A percentile compares a stretch with the other conserved stretches of the same genome.
These are phyloP conservation scores for Tyrophagus putrescentiae DNA, from an alignment of 1,140 invertebrate genomes.

Conservation along the genomic window DNA sequence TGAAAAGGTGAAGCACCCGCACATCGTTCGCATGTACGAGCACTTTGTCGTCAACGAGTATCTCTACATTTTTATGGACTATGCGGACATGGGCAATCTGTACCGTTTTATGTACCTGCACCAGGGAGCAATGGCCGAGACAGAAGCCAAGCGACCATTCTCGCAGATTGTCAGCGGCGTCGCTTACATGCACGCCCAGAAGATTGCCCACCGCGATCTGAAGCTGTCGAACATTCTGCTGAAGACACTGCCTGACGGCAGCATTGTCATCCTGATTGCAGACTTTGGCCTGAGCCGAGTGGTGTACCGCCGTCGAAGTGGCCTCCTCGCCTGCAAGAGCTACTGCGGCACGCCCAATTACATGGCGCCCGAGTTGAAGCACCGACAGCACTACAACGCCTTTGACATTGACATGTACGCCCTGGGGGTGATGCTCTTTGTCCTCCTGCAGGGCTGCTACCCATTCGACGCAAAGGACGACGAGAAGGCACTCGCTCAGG, in stretches of 20 bases:
- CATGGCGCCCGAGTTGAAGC: conserved; percentile 15
- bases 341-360: conserved; percentile 14
- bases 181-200: conserved; percentile 14
- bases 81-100: conserved; percentile 41
- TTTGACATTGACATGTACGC: conserved; percentile 8
- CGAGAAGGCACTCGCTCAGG: neutral
- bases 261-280: neutral
- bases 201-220: conserved; percentile 17
- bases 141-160: neutral
- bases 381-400: neutral
- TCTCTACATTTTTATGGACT: conserved; percentile 46
- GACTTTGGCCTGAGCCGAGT: conserved; percentile 10
- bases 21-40: conserved; percentile 4
- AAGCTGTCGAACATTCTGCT: conserved; percentile 11
- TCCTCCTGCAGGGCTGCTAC: neutral
- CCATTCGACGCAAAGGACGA: neutral
- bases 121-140: conserved; percentile 9
- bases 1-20: conserved; percentile 4
- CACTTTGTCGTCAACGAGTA: conserved; percentile 12
- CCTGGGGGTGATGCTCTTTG: conserved; percentile 1
- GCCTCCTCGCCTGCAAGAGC: neutral
- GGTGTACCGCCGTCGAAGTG: neutral
- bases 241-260: neutral
- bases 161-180: conserved; percentile 9
- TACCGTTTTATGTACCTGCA: conserved; percentile 34